phyloP scores from a whole-genome alignment of 2,113 vertebrate species.

The Macrotis lagotis region DNA sequence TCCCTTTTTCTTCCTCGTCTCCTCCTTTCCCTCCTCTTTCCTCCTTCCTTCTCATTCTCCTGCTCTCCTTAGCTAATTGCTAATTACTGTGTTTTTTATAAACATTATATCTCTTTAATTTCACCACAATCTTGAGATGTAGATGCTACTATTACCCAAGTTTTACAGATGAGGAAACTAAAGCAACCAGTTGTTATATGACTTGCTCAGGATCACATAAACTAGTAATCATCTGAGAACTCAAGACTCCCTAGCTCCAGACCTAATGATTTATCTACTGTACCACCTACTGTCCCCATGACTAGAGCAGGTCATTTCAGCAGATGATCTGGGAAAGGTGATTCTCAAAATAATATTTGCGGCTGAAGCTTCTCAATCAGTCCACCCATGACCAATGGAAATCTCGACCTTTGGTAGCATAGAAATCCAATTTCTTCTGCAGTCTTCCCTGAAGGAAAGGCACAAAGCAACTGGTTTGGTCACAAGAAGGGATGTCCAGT shows the following conservation, averaged over 20 bases:
- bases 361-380: neutral
- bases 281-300: neutral
- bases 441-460: neutral
- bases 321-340: neutral
- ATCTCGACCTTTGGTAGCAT: neutral
- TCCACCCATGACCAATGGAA: neutral
- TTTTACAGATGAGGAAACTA: neutral
- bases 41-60: neutral
- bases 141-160: neutral
- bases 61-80: neutral
- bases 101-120: neutral
- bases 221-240: neutral
- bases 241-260: neutral
- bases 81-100: neutral
- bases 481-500: neutral
- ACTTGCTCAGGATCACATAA: neutral
- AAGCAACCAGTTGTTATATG: neutral
- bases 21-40: no score
- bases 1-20: no score
- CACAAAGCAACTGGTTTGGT: neutral
- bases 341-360: neutral
- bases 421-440: neutral
- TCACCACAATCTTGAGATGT: neutral
- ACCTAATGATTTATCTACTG: neutral
- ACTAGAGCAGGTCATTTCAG: neutral